phyloP scores from a whole-genome alignment of 2,797 vertebrate genomes.

The Peromyscus eremicus region DNA sequence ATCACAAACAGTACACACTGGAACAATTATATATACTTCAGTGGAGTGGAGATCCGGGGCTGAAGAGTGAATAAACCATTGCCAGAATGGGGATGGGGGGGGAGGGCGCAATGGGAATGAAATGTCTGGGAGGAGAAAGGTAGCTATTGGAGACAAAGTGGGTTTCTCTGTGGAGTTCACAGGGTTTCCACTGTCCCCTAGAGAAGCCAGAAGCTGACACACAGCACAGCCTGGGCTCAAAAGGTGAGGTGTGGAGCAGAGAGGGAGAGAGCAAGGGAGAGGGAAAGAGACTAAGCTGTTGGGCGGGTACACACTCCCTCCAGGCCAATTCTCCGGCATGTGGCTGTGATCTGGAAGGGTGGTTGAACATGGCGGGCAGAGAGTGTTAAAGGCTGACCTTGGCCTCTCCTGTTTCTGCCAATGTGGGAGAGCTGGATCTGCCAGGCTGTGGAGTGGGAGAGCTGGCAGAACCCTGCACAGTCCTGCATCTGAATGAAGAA shows the following conservation, averaged over 20 bases:
- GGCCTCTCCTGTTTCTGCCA: neutral
- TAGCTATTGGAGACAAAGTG: neutral
- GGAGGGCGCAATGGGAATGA: too few relatives aligned
- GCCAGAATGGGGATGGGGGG: neutral
- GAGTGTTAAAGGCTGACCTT: neutral
- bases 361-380: neutral
- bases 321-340: neutral
- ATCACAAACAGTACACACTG: neutral
- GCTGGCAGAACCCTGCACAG: too few relatives aligned
- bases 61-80: neutral
- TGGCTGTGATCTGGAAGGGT: neutral
- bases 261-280: neutral
- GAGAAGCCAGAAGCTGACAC: neutral
- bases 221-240: neutral
- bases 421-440: too few relatives aligned
- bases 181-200: too few relatives aligned
- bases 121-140: neutral
- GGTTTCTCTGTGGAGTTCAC: neutral
- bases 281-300: neutral
- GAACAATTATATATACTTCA: neutral
- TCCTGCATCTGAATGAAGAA: neutral
- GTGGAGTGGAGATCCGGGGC: neutral
- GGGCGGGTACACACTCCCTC: too few relatives aligned
- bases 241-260: neutral
- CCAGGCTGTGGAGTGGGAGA: neutral